A percentile compares a stretch with the other conserved stretches of the same genome.
Evolutionary conservation across 1,140 invertebrate genomes (phyloP).

Genomic region (Zaprionus ornatus): DNA sequence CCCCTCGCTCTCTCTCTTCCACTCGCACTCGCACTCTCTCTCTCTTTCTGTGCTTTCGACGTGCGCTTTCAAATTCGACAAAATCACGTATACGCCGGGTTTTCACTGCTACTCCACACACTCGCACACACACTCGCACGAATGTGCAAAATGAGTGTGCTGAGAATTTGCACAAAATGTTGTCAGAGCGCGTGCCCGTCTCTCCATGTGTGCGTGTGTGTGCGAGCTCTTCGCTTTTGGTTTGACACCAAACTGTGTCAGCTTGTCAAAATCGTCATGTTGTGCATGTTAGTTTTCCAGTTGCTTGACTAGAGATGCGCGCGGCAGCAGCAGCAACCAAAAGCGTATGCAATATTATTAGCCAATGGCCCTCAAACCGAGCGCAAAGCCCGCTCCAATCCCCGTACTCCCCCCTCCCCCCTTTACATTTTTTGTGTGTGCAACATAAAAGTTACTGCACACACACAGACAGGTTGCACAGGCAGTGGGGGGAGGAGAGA

Average conservation of each 20-base stretch:
- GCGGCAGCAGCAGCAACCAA: conserved; percentile 4
- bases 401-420: not conserved
- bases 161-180: conserved; percentile 70
- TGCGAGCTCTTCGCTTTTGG: conserved; percentile 35
- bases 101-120: conserved; percentile 75
- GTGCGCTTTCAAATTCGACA: conserved; percentile 78
- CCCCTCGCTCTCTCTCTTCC: not conserved
- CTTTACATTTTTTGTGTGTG: not conserved
- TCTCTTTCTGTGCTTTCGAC: conserved; percentile 37
- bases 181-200: conserved; percentile 1
- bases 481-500: not conserved
- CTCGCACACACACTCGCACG: conserved; percentile 39
- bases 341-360: conserved; percentile 42
- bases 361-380: conserved; percentile 10
- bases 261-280: conserved; percentile 80
- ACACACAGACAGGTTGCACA: not conserved
- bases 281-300: conserved; percentile 77
- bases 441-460: conserved; percentile 9
- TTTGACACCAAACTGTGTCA: conserved; percentile 80
- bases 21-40: too few species aligned
- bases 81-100: conserved; percentile 78
- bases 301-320: conserved; percentile 67
- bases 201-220: conserved; percentile 14
- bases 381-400: not conserved
- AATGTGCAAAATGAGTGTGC: conserved; percentile 61